Evolutionary conservation across 2,113 vertebrate genomes (phyloP).

Genomic region (Hippocampus barbouri): DNA sequence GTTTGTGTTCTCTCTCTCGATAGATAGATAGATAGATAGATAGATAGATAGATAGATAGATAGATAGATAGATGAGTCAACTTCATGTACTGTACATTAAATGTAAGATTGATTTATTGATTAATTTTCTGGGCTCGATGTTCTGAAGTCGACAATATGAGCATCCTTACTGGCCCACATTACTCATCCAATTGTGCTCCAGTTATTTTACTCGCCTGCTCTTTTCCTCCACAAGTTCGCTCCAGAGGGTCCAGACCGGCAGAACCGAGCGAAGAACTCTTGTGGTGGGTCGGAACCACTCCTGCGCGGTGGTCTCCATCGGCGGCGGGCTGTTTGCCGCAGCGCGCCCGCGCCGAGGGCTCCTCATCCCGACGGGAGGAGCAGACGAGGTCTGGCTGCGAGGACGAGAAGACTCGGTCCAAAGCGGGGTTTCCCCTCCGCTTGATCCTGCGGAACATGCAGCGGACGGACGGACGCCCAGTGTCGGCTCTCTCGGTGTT

Average conservation of each 20-base stretch:
- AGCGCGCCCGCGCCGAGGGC: constrained; percentile 15
- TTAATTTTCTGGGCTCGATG: neutral
- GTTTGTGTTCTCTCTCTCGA: no score
- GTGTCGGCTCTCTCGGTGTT: neutral
- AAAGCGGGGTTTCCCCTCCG: neutral
- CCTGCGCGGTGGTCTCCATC: constrained; percentile 45
- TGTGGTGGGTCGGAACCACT: constrained; percentile 79
- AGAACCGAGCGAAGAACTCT: constrained; percentile 71
- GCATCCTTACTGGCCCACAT: neutral
- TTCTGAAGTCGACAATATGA: neutral
- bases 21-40: no score
- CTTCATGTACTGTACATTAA: no score
- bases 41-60: no score
- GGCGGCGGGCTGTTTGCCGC: constrained; percentile 4
- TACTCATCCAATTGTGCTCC: constrained; percentile 13
- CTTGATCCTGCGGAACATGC: neutral
- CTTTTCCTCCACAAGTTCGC: constrained; percentile 10
- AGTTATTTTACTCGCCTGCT: constrained; percentile 9
- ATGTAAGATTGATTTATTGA: neutral
- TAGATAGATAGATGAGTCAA: no score
- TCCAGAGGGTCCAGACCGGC: constrained; percentile 50
- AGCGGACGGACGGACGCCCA: neutral
- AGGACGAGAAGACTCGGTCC: constrained; percentile 68
- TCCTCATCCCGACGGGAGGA: constrained; percentile 53
- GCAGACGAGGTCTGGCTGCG: constrained; percentile 85